phyloP scores from a whole-genome alignment of 2,888 invertebrate genomes.

The Lochmaea capreae region DNA sequence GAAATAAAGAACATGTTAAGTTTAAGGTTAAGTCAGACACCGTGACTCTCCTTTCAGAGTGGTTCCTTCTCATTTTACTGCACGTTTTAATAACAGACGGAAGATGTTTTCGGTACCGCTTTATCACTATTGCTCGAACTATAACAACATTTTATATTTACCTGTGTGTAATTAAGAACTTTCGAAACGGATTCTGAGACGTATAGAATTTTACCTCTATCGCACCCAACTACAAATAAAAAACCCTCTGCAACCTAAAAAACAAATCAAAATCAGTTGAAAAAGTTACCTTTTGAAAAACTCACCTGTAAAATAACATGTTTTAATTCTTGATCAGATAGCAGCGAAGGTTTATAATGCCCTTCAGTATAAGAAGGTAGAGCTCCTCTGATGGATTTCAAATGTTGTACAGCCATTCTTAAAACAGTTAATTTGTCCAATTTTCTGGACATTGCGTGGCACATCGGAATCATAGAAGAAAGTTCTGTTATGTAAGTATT shows the following conservation, averaged over 20 bases:
- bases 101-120: too few relatives aligned
- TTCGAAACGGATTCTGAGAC: constrained; percentile 89
- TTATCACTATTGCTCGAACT: too few relatives aligned
- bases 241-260: constrained; percentile 88
- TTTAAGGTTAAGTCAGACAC: too few relatives aligned
- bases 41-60: too few relatives aligned
- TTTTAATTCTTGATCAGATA: constrained; percentile 89
- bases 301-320: constrained; percentile 81
- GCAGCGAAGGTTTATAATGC: constrained; percentile 82
- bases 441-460: constrained; percentile 92
- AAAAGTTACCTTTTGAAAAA: background rate
- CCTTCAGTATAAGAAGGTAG: constrained; percentile 81
- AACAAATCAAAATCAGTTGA: constrained; percentile 21
- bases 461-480: constrained; percentile 92
- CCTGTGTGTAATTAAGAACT: constrained; percentile 86
- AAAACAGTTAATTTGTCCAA: constrained; percentile 92
- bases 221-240: constrained; percentile 92
- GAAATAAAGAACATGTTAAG: too few relatives aligned
- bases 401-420: constrained; percentile 93
- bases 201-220: constrained; percentile 89
- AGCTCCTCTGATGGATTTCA: constrained; percentile 82
- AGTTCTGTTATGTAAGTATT: constrained; percentile 94
- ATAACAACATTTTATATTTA: constrained; percentile 57
- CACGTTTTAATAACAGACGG: too few relatives aligned
- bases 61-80: too few relatives aligned